Evolutionary conservation across 2,888 invertebrate genomes (phyloP).

Genomic region (Sinohyriopsis cumingii): DNA sequence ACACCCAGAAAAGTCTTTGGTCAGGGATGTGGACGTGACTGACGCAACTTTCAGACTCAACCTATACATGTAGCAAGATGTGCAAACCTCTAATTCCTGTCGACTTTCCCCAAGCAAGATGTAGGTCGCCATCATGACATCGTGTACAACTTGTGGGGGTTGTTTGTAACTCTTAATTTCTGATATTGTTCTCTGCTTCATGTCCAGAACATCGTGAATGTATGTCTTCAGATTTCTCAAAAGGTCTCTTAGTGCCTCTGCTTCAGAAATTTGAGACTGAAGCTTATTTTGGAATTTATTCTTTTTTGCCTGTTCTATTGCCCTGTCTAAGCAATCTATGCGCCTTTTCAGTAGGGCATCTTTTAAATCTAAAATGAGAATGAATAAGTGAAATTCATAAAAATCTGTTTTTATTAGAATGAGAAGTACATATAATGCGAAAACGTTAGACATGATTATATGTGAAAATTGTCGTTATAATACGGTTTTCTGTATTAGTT

Average conservation of each 20-base stretch:
- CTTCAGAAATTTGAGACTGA: constrained; percentile 31
- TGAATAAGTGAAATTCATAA: too few relatives aligned
- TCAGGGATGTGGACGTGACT: too few relatives aligned
- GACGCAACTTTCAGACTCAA: too few relatives aligned
- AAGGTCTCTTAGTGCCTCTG: constrained; percentile 41
- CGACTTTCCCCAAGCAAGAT: constrained; percentile 39
- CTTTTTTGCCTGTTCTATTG: constrained; percentile 28
- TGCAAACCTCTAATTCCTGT: constrained; percentile 26
- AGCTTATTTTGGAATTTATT: constrained; percentile 30
- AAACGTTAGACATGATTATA: too few relatives aligned
- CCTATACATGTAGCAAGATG: too few relatives aligned
- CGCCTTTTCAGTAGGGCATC: constrained; percentile 39
- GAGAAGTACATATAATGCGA: too few relatives aligned
- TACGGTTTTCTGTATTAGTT: too few relatives aligned
- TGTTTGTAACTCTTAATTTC: constrained; percentile 42
- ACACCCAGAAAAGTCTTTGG: too few relatives aligned
- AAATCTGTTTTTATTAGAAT: too few relatives aligned
- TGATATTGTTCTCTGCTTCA: constrained; percentile 48
- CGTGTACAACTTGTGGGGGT: constrained; percentile 30
- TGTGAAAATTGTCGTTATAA: too few relatives aligned
- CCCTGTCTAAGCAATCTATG: constrained; percentile 31
- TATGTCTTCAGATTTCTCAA: constrained; percentile 36
- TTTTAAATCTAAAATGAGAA: constrained; percentile 28
- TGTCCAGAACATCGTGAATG: constrained; percentile 44
- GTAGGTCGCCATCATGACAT: constrained; percentile 45